phyloP scores from a whole-genome alignment of 1,140 invertebrate genomes.

The Polyergus mexicanus region DNA sequence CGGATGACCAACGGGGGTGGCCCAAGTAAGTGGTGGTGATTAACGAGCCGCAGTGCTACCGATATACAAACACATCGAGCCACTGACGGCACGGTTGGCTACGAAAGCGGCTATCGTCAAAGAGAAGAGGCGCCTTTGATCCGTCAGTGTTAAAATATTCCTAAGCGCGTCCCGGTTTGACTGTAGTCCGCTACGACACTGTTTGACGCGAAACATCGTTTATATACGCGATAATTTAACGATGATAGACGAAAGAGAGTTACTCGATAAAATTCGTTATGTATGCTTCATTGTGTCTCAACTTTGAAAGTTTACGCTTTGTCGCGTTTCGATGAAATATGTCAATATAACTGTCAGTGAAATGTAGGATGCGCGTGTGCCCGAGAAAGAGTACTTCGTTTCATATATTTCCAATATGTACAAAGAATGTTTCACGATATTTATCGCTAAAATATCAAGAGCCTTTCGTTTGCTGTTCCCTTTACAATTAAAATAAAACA shows the following conservation, averaged over 20 bases:
- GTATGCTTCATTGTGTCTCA: not conserved
- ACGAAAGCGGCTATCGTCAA: conserved; percentile 51
- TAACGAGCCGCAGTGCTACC: conserved; percentile 42
- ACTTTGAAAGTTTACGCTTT: not conserved
- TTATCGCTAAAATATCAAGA: not conserved
- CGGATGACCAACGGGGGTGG: conserved; percentile 51
- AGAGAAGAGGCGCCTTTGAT: conserved; percentile 55
- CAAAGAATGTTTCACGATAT: not conserved
- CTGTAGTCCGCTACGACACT: not conserved
- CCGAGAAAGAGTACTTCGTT: not conserved
- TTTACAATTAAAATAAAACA: no score
- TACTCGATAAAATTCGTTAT: not conserved
- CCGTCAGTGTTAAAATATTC: conserved; percentile 64
- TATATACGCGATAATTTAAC: conserved; percentile 1
- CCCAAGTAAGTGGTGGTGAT: conserved; percentile 48
- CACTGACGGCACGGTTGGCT: conserved; percentile 47
- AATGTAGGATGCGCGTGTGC: not conserved
- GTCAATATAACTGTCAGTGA: not conserved
- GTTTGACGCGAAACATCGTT: conserved; percentile 31
- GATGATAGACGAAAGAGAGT: conserved; percentile 2
- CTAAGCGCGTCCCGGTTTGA: conserved; percentile 29
- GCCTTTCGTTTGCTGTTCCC: no score
- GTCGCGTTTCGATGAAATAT: not conserved
- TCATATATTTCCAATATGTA: not conserved
- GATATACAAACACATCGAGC: conserved; percentile 50